Percentiles rank a stretch among this genome's conserved stretches.
Evolutionary conservation across 2,888 invertebrate genomes (phyloP).

Genomic region (Adelphocoris suturalis): DNA sequence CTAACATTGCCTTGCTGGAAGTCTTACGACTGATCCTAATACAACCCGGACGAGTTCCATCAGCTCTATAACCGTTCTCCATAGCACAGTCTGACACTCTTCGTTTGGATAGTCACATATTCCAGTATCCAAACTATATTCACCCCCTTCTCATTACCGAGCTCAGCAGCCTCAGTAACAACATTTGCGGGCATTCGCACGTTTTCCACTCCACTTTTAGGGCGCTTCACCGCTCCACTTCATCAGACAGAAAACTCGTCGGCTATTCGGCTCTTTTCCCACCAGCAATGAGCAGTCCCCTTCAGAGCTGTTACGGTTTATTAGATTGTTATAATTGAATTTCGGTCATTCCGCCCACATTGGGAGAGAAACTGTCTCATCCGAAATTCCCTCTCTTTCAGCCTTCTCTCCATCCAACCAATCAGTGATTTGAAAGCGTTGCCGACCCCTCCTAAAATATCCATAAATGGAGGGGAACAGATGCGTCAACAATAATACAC

Average conservation of each 20-base stretch:
- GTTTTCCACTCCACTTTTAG: not conserved
- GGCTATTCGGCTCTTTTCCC: constrained; percentile 24
- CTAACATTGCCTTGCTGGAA: too few relatives aligned
- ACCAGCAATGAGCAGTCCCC: constrained; percentile 19
- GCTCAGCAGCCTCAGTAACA: constrained; percentile 22
- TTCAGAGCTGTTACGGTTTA: constrained; percentile 37
- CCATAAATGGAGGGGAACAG: constrained; percentile 40
- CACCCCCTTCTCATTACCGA: not conserved
- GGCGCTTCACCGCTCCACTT: not conserved
- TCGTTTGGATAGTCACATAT: too few relatives aligned
- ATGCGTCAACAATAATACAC: constrained; percentile 29
- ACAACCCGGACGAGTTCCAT: too few relatives aligned
- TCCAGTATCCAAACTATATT: too few relatives aligned
- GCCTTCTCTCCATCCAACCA: not conserved
- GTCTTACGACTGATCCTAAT: too few relatives aligned
- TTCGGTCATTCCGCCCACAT: constrained; percentile 52
- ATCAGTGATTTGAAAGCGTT: constrained; percentile 36
- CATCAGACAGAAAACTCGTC: constrained; percentile 31
- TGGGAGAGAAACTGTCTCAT: constrained; percentile 34
- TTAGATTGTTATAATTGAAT: constrained; percentile 59
- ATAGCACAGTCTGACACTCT: too few relatives aligned
- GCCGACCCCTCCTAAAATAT: not conserved
- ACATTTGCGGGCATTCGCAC: not conserved
- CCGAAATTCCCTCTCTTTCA: constrained; percentile 4
- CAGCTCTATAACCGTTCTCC: too few relatives aligned